Evolutionary conservation across 1,140 invertebrate species (phyloP), one percentile per base, ranked within the genome.

Genomic region (Phocides pigmalion): DNA sequence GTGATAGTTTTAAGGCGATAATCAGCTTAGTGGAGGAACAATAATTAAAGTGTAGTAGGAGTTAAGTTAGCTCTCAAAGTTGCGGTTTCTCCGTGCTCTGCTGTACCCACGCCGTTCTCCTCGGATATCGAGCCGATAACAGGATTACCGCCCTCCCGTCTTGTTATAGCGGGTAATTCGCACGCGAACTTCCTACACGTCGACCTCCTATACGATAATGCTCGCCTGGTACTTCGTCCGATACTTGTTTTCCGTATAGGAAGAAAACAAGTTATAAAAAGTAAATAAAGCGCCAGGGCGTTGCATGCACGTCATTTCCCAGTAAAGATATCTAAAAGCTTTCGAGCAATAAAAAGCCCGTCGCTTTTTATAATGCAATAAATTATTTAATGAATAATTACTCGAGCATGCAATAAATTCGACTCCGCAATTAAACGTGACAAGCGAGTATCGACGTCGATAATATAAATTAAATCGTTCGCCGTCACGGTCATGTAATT

Each of bases 71-170:
- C 68, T 72, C 68, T 73, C 76, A 72, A 80, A 79, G 74, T 79
- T 79, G 73, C 72, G 76, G 67, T 70, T 70, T 39, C 72, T 62
- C 49, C 54, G 59, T 68, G 66, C 35, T 15, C 70, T 41, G 58
- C 69, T 64, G 63, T 42, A 56, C 64, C 59, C 67, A 72, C 56
- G 51, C 42, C 54, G 53, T 49, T 53, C 67, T 68, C 56, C 62
- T 65, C 65, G 79, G 76, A 82, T 84, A 84, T 82, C 74, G 77
- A 74, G 56, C 72, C 82, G 82, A 86, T 89, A 89, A 89, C 83
- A 79, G 77, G 82, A 89, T 89, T 87, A 89, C 72, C 68, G 73
- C 79, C 79, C 84, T 78, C 75, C 71, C 72, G 72, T 72, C 75
- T 79, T 80, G 79, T 84, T 82, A 58, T 58, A 75, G 79, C 75